phyloP scores from a whole-genome alignment of 2,888 invertebrate species.

The Xylota segnis region DNA sequence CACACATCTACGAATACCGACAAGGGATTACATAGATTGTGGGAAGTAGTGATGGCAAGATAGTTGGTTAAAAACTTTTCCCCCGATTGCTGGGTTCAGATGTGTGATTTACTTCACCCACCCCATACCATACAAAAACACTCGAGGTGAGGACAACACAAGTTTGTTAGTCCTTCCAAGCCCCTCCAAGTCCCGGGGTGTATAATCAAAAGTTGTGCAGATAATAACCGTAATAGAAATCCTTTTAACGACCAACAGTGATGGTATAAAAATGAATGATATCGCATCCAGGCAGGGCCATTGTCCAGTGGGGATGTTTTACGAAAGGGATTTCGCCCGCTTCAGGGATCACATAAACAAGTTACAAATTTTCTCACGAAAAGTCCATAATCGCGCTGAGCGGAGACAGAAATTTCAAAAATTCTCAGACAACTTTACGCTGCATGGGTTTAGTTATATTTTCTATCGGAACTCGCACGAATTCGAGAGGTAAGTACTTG shows the following conservation, averaged over 20 bases:
- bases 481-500: slow-evolving; percentile 48
- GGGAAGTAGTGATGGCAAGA: slow-evolving; percentile 4
- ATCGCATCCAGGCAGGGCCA: background rate
- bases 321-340: slow-evolving; percentile 56
- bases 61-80: slow-evolving; percentile 60
- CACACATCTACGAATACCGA: background rate
- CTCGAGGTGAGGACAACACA: slow-evolving; percentile 37
- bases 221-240: slow-evolving; percentile 74
- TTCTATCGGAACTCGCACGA: slow-evolving; percentile 43
- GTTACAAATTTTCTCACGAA: slow-evolving; percentile 60
- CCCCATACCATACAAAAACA: background rate
- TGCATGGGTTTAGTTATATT: slow-evolving; percentile 59
- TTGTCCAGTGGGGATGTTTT: slow-evolving; percentile 56
- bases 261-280: slow-evolving; percentile 62
- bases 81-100: slow-evolving; percentile 17
- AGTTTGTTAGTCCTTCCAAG: slow-evolving; percentile 49
- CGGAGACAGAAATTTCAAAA: slow-evolving; percentile 53
- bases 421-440: slow-evolving; percentile 47
- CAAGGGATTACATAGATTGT: slow-evolving; percentile 45
- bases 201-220: slow-evolving; percentile 64
- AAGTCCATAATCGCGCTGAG: slow-evolving; percentile 41
- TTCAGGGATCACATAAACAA: slow-evolving; percentile 48
- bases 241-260: slow-evolving; percentile 63
- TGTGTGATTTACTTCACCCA: slow-evolving; percentile 46
- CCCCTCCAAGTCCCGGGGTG: slow-evolving; percentile 46